Conservation (phyloP, 2,888 invertebrate genomes). For the Agrilus biguttatus region DNA sequence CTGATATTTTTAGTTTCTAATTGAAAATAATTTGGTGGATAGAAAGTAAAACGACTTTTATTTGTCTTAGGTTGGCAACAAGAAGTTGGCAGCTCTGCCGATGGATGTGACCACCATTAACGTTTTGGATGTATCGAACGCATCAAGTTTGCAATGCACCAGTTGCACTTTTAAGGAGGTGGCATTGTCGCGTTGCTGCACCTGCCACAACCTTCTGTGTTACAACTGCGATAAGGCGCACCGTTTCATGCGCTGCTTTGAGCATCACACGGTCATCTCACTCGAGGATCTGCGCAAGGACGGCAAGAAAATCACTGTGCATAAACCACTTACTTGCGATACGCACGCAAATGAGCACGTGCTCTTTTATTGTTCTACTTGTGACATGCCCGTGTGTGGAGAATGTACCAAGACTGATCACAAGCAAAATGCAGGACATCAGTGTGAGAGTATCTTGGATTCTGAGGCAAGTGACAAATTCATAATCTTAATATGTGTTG, state of each 20-base stretch:
- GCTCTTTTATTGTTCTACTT: constrained; percentile 78
- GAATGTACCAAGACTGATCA: constrained; percentile 77
- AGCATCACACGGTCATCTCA: constrained; percentile 81
- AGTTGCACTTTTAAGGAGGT: constrained; percentile 92
- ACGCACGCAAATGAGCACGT: constrained; percentile 70
- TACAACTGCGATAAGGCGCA: constrained; percentile 91
- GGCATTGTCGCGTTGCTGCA: constrained; percentile 85
- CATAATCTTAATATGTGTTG: too few relatives aligned
- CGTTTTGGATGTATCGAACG: constrained; percentile 66
- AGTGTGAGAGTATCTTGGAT: constrained; percentile 67
- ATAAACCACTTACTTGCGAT: constrained; percentile 77
- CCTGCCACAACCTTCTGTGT: constrained; percentile 89
- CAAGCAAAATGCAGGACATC: constrained; percentile 64
- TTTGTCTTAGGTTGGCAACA: constrained; percentile 45
- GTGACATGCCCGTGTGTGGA: constrained; percentile 74
- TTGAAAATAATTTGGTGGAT: too few relatives aligned
- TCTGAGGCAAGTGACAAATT: constrained; percentile 40
- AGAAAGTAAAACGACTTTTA: not conserved
- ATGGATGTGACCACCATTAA: constrained; percentile 79
- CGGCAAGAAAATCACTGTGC: constrained; percentile 68
- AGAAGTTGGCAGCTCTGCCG: constrained; percentile 65
- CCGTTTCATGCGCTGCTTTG: constrained; percentile 93
- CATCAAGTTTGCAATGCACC: constrained; percentile 59
- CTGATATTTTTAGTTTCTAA: too few relatives aligned
- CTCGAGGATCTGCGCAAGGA: constrained; percentile 72